A percentile compares a stretch with the other conserved stretches of the same genome.
These are phyloP conservation scores for Allobates femoralis DNA, from an alignment of 2,797 vertebrate species.

Conservation along the genomic window DNA sequence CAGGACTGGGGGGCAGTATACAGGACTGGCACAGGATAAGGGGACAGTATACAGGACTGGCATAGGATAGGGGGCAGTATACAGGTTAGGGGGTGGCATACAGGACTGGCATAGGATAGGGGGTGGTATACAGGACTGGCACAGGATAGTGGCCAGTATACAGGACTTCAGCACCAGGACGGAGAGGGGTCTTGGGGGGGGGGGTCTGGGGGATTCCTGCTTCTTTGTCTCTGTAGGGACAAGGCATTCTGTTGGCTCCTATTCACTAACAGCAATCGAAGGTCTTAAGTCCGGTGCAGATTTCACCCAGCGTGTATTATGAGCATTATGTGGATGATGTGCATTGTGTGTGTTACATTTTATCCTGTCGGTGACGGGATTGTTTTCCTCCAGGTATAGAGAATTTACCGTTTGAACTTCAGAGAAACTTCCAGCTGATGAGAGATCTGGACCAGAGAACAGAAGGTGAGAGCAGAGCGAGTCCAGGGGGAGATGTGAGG, in stretches of 20 bases:
- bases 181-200: too few relatives aligned
- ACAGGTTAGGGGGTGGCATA: background rate
- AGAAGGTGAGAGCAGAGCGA: slow-evolving; percentile 81
- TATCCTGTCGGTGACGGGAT: too few relatives aligned
- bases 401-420: slow-evolving; percentile 94
- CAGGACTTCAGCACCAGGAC: too few relatives aligned
- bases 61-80: background rate
- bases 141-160: background rate
- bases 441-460: slow-evolving; percentile 96
- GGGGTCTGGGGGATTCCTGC: too few relatives aligned
- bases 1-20: too few relatives aligned
- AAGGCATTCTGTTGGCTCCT: too few relatives aligned
- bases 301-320: background rate
- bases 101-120: background rate
- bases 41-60: background rate
- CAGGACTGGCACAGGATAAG: too few relatives aligned
- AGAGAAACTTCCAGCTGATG: slow-evolving; percentile 99
- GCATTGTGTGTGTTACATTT: background rate
- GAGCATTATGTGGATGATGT: too few relatives aligned
- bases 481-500: background rate
- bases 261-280: too few relatives aligned
- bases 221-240: too few relatives aligned
- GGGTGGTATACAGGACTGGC: background rate
- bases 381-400: slow-evolving; percentile 85
- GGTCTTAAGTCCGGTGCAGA: background rate